A percentile compares a stretch with the other conserved stretches of the same genome.
phyloP scores from a whole-genome alignment of 2,113 vertebrate species.

The Lichenostomus cassidix region DNA sequence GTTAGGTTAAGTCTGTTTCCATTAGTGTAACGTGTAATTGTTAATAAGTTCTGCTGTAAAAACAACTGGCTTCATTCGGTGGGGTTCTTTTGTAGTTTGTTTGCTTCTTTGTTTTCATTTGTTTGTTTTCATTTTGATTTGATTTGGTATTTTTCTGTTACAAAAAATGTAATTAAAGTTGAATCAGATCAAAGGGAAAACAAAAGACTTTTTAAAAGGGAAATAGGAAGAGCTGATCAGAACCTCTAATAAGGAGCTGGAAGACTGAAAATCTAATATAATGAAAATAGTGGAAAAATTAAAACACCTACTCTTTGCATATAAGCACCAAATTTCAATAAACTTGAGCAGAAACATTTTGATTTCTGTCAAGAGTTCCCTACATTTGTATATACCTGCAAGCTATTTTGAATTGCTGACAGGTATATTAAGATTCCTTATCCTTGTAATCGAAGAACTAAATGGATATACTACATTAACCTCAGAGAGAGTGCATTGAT shows the following conservation, averaged over 20 bases:
- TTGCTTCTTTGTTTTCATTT: background rate
- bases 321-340: background rate
- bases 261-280: background rate
- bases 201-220: background rate
- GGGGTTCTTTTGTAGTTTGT: background rate
- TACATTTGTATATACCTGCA: background rate
- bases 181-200: background rate
- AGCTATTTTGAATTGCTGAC: background rate
- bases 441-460: background rate
- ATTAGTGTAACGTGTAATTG: background rate
- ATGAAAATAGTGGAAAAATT: background rate
- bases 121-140: background rate
- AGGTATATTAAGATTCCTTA: constrained; percentile 3
- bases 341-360: background rate
- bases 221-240: background rate
- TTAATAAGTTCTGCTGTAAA: background rate
- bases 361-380: background rate
- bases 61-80: background rate
- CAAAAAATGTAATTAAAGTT: background rate
- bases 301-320: background rate
- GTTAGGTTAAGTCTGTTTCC: background rate
- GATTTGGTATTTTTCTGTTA: background rate
- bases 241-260: background rate
- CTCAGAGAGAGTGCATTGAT: background rate
- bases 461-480: background rate